A percentile compares a stretch with the other conserved stretches of the same genome.
phyloP scores from a whole-genome alignment of 2,113 vertebrate species.

The Motacilla alba region DNA sequence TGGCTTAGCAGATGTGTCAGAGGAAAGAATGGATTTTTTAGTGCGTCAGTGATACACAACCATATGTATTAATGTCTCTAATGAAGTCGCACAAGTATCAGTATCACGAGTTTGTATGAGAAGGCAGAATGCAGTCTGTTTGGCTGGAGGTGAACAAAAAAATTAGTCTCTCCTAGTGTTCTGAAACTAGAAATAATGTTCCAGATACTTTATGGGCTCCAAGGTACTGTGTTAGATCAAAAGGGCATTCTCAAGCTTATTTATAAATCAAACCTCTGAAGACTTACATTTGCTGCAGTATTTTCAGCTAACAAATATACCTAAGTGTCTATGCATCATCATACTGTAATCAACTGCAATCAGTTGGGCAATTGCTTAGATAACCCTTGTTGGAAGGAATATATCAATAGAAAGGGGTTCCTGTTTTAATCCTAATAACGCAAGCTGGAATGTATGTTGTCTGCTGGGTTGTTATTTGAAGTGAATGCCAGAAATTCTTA shows the following conservation, averaged over 20 bases:
- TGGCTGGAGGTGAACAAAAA: background rate
- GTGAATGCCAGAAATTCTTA: slow-evolving; percentile 44
- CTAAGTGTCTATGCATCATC: background rate
- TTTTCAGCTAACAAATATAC: background rate
- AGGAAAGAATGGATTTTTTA: background rate
- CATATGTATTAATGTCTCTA: background rate
- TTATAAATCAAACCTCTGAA: background rate
- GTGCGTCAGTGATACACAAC: background rate
- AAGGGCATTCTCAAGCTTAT: background rate
- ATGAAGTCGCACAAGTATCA: background rate
- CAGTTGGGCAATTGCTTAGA: background rate
- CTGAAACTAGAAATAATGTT: background rate
- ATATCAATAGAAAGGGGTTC: background rate
- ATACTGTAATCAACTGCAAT: background rate
- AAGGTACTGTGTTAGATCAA: background rate
- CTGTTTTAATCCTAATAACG: slow-evolving; percentile 15
- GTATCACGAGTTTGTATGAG: background rate
- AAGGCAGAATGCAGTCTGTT: background rate
- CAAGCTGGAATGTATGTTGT: slow-evolving; percentile 18
- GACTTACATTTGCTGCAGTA: background rate
- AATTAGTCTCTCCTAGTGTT: background rate
- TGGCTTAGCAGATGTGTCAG: background rate
- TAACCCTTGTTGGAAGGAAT: background rate
- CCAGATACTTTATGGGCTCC: background rate
- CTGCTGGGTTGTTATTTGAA: slow-evolving; percentile 28